phyloP scores from a whole-genome alignment of 2,888 invertebrate species.

The Platypus cylindrus region DNA sequence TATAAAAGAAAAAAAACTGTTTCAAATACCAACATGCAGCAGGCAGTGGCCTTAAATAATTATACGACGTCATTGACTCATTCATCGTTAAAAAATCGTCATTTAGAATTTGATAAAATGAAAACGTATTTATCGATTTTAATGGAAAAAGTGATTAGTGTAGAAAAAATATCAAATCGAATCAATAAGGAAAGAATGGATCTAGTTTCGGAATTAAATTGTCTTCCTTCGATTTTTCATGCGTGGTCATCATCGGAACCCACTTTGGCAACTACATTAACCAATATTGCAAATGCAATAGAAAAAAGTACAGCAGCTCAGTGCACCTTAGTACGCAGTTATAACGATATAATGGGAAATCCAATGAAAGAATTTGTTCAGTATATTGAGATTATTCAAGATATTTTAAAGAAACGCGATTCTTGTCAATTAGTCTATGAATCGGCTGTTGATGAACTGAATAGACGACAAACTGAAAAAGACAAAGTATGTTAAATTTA shows the following conservation, averaged over 20 bases:
- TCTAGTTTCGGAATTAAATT: slow-evolving; percentile 42
- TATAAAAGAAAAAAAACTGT: slow-evolving; percentile 11
- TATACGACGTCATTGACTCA: slow-evolving; percentile 21
- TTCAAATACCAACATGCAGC: slow-evolving; percentile 6
- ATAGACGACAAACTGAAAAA: slow-evolving; percentile 46
- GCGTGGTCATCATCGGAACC: slow-evolving; percentile 49
- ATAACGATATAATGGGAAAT: slow-evolving; percentile 32
- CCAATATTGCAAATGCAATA: slow-evolving; percentile 36
- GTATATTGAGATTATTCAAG: slow-evolving; percentile 55
- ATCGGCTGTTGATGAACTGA: slow-evolving; percentile 47
- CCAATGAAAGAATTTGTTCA: slow-evolving; percentile 49
- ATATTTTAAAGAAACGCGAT: slow-evolving; percentile 49
- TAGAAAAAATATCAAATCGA: slow-evolving; percentile 51
- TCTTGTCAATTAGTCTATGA: slow-evolving; percentile 52
- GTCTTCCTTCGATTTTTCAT: slow-evolving; percentile 47
- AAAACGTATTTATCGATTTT: slow-evolving; percentile 47
- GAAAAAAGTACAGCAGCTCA: slow-evolving; percentile 40
- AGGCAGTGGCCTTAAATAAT: slow-evolving; percentile 18
- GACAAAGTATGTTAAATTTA: slow-evolving; percentile 38
- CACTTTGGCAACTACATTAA: slow-evolving; percentile 36
- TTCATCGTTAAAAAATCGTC: slow-evolving; percentile 43
- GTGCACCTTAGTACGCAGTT: slow-evolving; percentile 33
- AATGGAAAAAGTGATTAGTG: slow-evolving; percentile 46
- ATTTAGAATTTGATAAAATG: slow-evolving; percentile 49
- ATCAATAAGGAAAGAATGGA: slow-evolving; percentile 51